Evolutionary conservation across 2,888 invertebrate species (phyloP), one percentile per base, ranked within the genome.

Genomic region (Yponomeuta evonymella): DNA sequence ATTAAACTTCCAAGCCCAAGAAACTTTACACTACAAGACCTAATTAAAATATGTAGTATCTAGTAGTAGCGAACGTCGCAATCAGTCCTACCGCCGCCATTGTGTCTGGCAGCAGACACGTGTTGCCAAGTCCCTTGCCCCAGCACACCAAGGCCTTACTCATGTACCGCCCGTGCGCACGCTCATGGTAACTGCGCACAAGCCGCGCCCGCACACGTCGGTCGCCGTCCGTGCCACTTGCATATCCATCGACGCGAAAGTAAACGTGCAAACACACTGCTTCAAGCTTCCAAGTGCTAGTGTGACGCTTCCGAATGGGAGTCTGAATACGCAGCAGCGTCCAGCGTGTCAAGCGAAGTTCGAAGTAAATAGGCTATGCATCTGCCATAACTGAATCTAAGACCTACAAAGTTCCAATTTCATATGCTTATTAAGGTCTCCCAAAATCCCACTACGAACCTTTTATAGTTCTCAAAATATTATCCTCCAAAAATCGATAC

Each of bases 111-210:
- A 33, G 33, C 33, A 29, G 33, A 73, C 75, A 73, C 72, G 75
- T 74, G 73, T 68, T 65, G 66, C 15, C 51, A 58, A 15, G 51
- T 58, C 51, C 51, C 51, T 15, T 58, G 5, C 51, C 12, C 15
- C 51, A 58, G 15, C 51, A 58, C 51, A 58, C 51, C 51, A 15
- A 9, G 15, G 15, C 51, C 15, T 58, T 58, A 58, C 15, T 58
- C 51, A 58, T 58, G 51, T 15, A 58, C 15, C 12, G 51, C 64
- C 70, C 48, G 62, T 70, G 69, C 36, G 48, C 65, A 51, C 68
- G 64, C 65, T 72, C 71, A 74, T 75, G 73, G 58, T 73, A 74
- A 76, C 74, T 76, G 75, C 76, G 77, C 76, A 75, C 71, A 75
- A 75, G 69, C 51, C 51, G 36, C 71, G 51, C 51, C 51, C 15